These are phyloP conservation scores for Siniperca scherzeri DNA, from an alignment of 2,797 vertebrate species.

Conservation along the genomic window DNA sequence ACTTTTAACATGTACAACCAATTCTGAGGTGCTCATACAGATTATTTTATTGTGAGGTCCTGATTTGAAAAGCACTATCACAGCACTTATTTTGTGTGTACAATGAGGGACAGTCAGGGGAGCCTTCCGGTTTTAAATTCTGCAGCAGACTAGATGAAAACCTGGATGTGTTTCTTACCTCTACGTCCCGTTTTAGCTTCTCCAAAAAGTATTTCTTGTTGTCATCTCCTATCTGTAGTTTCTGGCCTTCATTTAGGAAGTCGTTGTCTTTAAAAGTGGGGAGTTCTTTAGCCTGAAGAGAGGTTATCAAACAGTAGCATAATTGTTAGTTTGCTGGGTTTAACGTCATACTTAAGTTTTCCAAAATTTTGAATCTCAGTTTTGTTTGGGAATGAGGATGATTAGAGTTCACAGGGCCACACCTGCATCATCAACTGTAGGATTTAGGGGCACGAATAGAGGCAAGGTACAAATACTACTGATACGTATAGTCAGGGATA, in stretches of 20 bases:
- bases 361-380: not conserved
- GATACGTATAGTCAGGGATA: not conserved
- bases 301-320: not conserved
- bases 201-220: conserved; percentile 96
- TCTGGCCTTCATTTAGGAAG: conserved; percentile 96
- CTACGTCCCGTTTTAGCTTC: conserved; percentile 94
- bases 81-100: not conserved
- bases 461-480: not conserved
- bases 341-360: not conserved
- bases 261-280: conserved; percentile 97
- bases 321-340: not conserved
- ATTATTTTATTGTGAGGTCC: too few relatives aligned
- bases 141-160: not conserved
- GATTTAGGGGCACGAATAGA: not conserved
- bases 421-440: not conserved
- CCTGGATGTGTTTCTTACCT: conserved; percentile 80
- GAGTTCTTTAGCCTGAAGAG: conserved; percentile 92
- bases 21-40: not conserved
- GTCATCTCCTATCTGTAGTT: conserved; percentile 94
- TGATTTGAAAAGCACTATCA: not conserved
- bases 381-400: not conserved
- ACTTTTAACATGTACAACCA: not conserved
- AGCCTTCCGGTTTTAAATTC: not conserved
- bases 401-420: not conserved
- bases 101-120: not conserved